A percentile compares a stretch with the other conserved stretches of the same genome.
phyloP scores from a whole-genome alignment of 2,888 invertebrate species.

The Leptogaster cylindrica region DNA sequence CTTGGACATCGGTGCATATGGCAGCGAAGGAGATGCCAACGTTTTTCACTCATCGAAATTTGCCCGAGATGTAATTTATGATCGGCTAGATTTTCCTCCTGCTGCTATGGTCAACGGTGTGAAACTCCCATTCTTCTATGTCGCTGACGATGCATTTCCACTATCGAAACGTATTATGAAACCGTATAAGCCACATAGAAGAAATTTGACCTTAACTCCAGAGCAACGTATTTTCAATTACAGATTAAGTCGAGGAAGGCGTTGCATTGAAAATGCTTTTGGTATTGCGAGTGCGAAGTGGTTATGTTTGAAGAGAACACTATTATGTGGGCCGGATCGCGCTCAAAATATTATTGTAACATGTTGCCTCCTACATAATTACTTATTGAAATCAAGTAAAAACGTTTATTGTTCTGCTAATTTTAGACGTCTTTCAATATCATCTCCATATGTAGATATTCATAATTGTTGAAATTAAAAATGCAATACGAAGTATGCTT shows the following conservation, averaged over 20 bases:
- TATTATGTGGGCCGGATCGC: slow-evolving; percentile 4
- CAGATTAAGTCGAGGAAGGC: slow-evolving; percentile 41
- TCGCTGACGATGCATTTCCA: neutral
- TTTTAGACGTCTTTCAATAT: no score
- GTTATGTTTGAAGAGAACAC: no score
- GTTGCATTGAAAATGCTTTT: slow-evolving; percentile 46
- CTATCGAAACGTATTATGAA: neutral
- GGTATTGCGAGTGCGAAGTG: slow-evolving; percentile 47
- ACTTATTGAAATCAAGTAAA: slow-evolving; percentile 16
- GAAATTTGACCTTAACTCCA: slow-evolving; percentile 1
- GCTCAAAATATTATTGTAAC: slow-evolving; percentile 3
- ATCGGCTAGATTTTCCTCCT: neutral
- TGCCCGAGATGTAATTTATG: neutral
- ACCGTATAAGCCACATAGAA: slow-evolving; percentile 47
- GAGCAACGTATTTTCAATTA: slow-evolving; percentile 43
- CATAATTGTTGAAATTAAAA: no score
- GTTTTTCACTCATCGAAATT: neutral
- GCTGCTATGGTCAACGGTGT: neutral
- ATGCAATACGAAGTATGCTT: no score
- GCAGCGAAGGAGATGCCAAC: neutral
- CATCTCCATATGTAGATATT: no score
- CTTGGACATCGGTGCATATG: neutral
- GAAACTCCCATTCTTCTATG: neutral
- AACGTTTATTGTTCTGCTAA: slow-evolving; percentile 4
- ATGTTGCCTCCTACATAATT: slow-evolving; percentile 42